Evolutionary conservation across 2,113 vertebrate species (phyloP), one percentile per base, ranked within the genome.

Genomic region (Calonectris borealis): DNA sequence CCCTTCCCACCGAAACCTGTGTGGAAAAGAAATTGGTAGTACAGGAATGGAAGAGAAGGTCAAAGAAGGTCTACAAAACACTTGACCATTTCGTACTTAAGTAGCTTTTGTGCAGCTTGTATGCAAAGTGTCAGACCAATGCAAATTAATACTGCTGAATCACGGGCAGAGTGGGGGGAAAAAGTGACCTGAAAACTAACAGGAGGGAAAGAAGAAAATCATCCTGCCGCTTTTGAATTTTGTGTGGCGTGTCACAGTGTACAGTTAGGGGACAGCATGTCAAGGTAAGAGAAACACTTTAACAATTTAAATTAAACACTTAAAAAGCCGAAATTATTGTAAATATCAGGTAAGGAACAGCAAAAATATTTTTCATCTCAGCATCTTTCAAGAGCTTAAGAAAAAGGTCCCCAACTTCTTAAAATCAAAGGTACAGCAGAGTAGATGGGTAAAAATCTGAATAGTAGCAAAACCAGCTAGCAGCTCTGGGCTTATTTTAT

Each of bases 71-170:
- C 49, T 52, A 6, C 22, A 40, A 65, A 93, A 32, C 49, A 27
- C 25, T 32, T 42, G 36, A 36, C 57, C 36, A 14, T 65, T 76
- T 79, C 2, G 2, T 49, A 29, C 75, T 86, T 79, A 61, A 84
- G 40, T 17, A 54, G 27, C 31, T 86, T 57, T 58, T 66, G 51
- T 64, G 40, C 40, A 76, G 36, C 65, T 55, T 34, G 29, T 55
- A 46, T 86, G 96, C 70, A 85, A 91, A 94, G 49, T 46, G 58
- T 19, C 81, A 79, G 84, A 48, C n/a, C 2, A 2, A 72, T 83
- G 87, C 82, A 93, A 86, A 88, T 93, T 21, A 71, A 19, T 54
- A 4, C 17, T 86, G 90, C 89, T 93, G 90, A 85, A 89, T 91
- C 92, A 86, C 8, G 83, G 93, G 65, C 66, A 25, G 55, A 71